Base-by-base conservation (phyloP, 2,888 invertebrate species). In the Tachystola acroxantha region DNA sequence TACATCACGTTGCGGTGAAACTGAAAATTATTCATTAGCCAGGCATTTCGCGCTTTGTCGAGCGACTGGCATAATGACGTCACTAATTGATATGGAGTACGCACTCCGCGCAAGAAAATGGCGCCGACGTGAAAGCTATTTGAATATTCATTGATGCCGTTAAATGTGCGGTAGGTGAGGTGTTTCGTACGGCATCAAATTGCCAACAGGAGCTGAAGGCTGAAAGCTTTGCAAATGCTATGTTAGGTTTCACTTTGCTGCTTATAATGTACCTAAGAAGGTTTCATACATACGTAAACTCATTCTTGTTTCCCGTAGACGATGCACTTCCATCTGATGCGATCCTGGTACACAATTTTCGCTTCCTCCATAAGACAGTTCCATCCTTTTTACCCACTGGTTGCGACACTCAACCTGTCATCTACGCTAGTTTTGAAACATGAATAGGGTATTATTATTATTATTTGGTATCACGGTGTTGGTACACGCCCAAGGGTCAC, bases 31-130 rank as follows among this genome's bases (percentile, higher is more conserved):
- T 54, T 58, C 50, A 60, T 57, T 40, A 46, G 39, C 40, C 40
- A 43, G 42, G 46, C 53, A 40, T 54, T 50, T 36, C 33, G 32
- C 37, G 34, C 16, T 25, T 11, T 33, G 32, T 22, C 36, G 3
- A 16, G 16, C 16, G 16, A 6, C 16, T 3, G 16, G 39, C 27
- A 40, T 64, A 56, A 58, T 64, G 54, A 53, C 52, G 53, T 53
- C 50, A 52, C 56, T 69, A 69, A 69, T 69, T 69, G 66, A 61
- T 63, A 63, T 50, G 49, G 57, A 64, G 66, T 60, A 56, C 60
- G 61, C 56, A 59, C 62, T 62, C 39, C 39, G 50, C 27, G 7
- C 39, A 55, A 60, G 55, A 55, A 62, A 66, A 61, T 60, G 57
- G 56, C 58, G 51, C 32, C 41, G 42, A 44, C 55, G 53, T 52